Conservation (phyloP, 2,888 invertebrate genomes). For the Rhamnusium bicolor region DNA sequence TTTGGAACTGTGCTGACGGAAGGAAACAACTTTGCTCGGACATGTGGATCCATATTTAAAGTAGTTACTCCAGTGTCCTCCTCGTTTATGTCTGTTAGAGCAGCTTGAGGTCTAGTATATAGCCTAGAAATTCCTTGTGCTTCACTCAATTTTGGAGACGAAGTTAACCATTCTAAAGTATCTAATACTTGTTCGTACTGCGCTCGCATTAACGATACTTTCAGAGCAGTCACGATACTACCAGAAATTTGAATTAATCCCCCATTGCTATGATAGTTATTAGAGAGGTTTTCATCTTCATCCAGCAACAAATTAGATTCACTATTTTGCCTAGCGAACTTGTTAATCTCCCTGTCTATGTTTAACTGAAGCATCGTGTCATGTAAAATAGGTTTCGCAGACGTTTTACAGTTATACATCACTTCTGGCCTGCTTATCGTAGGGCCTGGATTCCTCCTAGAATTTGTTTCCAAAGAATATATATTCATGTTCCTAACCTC, state of each 20-base stretch:
- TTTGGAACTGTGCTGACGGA: slow-evolving; percentile 45
- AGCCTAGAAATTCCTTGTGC: slow-evolving; percentile 60
- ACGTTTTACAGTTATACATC: slow-evolving; percentile 82
- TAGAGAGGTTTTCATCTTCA: slow-evolving; percentile 57
- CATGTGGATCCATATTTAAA: slow-evolving; percentile 77
- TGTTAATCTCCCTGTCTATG: slow-evolving; percentile 64
- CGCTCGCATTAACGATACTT: slow-evolving; percentile 87
- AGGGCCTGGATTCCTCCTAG: slow-evolving; percentile 68
- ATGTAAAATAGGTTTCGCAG: slow-evolving; percentile 90
- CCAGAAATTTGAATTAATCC: slow-evolving; percentile 77
- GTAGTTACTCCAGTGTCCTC: slow-evolving; percentile 72
- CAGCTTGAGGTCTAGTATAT: slow-evolving; percentile 54
- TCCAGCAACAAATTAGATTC: slow-evolving; percentile 64
- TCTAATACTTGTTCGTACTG: slow-evolving; percentile 94
- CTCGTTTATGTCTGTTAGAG: slow-evolving; percentile 67
- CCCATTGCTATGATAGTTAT: slow-evolving; percentile 41
- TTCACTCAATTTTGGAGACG: slow-evolving; percentile 65
- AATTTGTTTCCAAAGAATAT: slow-evolving; percentile 81
- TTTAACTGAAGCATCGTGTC: slow-evolving; percentile 87
- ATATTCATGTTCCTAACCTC: slow-evolving; percentile 91
- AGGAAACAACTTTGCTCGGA: slow-evolving; percentile 75
- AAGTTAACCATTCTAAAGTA: slow-evolving; percentile 73
- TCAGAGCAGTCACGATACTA: slow-evolving; percentile 86
- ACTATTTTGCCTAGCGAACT: slow-evolving; percentile 58
- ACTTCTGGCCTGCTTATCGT: slow-evolving; percentile 74